These are phyloP conservation scores for Laticauda laticaudata DNA, from an alignment of 2,113 vertebrate genomes.

Conservation along the genomic window DNA sequence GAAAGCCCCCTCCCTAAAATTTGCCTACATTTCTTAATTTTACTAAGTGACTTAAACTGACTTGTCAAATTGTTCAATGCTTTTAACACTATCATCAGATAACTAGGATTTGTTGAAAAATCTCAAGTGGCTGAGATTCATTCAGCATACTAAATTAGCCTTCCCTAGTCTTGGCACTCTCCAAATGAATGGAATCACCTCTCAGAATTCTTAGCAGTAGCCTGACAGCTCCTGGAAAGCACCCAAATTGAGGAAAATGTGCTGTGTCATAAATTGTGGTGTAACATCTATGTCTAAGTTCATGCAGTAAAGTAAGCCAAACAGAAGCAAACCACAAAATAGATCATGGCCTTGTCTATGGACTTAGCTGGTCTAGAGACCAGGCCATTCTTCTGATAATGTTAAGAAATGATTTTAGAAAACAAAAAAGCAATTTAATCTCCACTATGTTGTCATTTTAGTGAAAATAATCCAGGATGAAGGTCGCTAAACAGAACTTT, in stretches of 20 bases:
- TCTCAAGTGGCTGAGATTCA: neutral
- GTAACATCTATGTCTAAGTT: neutral
- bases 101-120: neutral
- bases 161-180: neutral
- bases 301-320: neutral
- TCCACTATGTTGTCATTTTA: neutral
- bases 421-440: neutral
- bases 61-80: neutral
- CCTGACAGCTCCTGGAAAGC: neutral
- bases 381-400: neutral
- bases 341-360: neutral
- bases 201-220: neutral
- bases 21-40: neutral
- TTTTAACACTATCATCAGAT: neutral
- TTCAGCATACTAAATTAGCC: neutral
- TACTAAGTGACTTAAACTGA: neutral
- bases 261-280: neutral
- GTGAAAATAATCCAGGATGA: neutral
- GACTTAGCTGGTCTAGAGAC: neutral
- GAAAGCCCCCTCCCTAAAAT: neutral
- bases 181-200: neutral
- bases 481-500: neutral
- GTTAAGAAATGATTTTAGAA: neutral
- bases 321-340: neutral
- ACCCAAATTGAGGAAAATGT: neutral